phyloP scores from a whole-genome alignment of 2,113 vertebrate species.

The Notechis scutatus region DNA sequence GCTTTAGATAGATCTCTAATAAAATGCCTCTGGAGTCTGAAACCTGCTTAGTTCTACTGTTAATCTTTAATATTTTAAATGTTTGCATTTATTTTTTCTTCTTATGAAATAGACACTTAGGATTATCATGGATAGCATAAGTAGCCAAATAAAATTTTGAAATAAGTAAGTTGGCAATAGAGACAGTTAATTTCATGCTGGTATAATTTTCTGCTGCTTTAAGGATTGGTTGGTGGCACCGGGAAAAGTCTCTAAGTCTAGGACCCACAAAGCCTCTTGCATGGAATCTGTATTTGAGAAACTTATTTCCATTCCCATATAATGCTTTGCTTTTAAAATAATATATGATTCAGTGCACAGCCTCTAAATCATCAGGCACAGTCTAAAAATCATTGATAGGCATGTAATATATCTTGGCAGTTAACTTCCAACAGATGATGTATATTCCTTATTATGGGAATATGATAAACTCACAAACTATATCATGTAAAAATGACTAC shows the following conservation, averaged over 20 bases:
- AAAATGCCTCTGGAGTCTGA: background rate
- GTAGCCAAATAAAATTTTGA: background rate
- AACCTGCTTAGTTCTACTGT: background rate
- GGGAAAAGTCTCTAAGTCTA: background rate
- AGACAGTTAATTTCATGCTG: background rate
- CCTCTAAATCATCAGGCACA: constrained; percentile 12
- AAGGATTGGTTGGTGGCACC: background rate
- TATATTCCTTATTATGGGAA: background rate
- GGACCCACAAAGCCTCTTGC: background rate
- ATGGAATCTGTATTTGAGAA: background rate
- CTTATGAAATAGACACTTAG: background rate
- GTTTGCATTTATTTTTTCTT: background rate
- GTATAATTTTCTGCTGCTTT: background rate
- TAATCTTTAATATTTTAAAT: background rate
- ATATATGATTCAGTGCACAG: background rate
- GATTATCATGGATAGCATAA: background rate
- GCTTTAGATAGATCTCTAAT: background rate
- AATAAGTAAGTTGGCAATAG: background rate
- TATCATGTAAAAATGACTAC: background rate
- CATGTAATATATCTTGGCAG: background rate
- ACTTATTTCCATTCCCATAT: background rate
- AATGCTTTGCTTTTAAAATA: background rate
- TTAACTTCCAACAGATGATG: background rate
- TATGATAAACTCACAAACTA: background rate
- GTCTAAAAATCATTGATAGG: background rate